These are phyloP conservation scores for Papilio helenus DNA, from an alignment of 1,140 invertebrate species.

Conservation along the genomic window DNA sequence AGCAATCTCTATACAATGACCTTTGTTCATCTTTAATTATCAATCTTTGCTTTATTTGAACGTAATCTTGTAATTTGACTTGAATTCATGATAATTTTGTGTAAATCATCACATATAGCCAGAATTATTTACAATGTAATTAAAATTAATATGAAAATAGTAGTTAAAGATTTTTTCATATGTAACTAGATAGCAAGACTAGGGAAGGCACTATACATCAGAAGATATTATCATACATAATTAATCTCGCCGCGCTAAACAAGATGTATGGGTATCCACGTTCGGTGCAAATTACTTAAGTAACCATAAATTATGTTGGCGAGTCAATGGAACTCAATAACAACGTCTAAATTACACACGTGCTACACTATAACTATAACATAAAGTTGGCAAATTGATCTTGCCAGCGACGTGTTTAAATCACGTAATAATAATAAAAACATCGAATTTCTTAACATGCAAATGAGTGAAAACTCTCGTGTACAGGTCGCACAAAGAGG, in stretches of 20 bases:
- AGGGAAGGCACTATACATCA: not conserved
- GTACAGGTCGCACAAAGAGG: slow-evolving; percentile 51
- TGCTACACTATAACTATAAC: slow-evolving; percentile 10
- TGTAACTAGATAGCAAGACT: not conserved
- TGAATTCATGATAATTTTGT: too few species aligned
- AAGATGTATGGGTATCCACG: slow-evolving; percentile 59
- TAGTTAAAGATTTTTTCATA: not conserved
- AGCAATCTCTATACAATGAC: not conserved
- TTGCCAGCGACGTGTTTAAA: not conserved
- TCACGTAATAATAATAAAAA: slow-evolving; percentile 6
- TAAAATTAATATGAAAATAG: too few species aligned
- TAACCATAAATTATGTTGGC: slow-evolving; percentile 72
- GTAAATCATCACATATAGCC: too few species aligned
- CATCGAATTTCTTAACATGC: not conserved
- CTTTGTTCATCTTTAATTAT: not conserved
- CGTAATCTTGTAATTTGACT: too few species aligned
- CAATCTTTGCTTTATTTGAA: not conserved
- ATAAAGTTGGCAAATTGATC: slow-evolving; percentile 4
- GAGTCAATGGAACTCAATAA: slow-evolving; percentile 63
- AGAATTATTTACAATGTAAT: too few species aligned
- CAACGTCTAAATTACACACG: slow-evolving; percentile 53
- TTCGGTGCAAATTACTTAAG: slow-evolving; percentile 64
- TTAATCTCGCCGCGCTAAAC: slow-evolving; percentile 64
- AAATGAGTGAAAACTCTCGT: slow-evolving; percentile 31
- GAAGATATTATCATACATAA: slow-evolving; percentile 56